Conservation (phyloP, 2,888 invertebrate species). For the Meghimatium bilineatum region DNA sequence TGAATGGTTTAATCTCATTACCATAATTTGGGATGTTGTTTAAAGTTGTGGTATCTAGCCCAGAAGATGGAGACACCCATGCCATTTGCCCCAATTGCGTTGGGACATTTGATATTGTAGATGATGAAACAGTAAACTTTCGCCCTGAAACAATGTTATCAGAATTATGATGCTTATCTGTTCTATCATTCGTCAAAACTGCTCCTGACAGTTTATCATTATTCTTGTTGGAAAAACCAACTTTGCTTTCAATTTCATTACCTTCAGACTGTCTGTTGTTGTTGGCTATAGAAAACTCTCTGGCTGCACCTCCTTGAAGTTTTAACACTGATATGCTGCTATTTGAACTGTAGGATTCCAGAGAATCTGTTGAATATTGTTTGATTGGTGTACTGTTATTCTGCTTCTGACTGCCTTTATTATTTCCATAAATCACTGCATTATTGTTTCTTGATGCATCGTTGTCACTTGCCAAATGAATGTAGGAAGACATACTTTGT, state of each 20-base stretch:
- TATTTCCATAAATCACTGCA: background rate
- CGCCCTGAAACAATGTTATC: background rate
- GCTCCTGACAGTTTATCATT: background rate
- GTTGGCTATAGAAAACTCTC: too few species aligned
- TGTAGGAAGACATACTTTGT: background rate
- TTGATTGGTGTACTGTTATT: slow-evolving; percentile 1
- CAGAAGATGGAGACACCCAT: slow-evolving; percentile 32
- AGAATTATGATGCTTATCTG: background rate
- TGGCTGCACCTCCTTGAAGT: background rate
- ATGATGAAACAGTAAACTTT: background rate
- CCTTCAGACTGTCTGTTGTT: background rate
- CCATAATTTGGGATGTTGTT: too few species aligned
- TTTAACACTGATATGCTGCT: slow-evolving; percentile 25
- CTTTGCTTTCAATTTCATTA: background rate
- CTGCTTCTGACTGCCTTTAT: background rate
- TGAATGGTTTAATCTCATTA: slow-evolving; percentile 11
- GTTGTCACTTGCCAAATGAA: background rate
- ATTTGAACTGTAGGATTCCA: slow-evolving; percentile 34
- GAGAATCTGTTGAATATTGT: slow-evolving; percentile 38
- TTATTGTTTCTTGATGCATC: background rate
- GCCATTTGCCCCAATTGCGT: slow-evolving; percentile 16
- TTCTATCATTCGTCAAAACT: background rate
- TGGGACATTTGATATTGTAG: background rate
- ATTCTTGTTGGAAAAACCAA: background rate
- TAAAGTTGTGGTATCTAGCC: background rate